Evolutionary conservation across 2,888 invertebrate genomes (phyloP), one percentile per base, ranked within the genome.

Genomic region (Euphydryas editha): DNA sequence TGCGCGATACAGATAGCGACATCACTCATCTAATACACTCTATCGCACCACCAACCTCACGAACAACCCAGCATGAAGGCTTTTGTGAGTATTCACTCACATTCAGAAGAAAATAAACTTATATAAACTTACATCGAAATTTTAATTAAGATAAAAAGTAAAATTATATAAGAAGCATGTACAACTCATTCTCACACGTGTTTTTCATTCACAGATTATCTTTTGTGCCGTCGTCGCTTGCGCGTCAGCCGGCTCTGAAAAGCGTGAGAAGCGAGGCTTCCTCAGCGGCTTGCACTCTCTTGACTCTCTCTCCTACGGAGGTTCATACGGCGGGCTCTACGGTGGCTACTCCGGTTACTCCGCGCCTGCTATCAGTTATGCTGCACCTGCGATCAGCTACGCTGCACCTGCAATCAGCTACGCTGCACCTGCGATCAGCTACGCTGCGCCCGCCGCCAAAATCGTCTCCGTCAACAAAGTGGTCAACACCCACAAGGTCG

Each of bases 401-500:
- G 47, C 18, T 0, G 47, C 17, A 46, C 46, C 44, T 18, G 46
- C 46, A 0, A 46, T 46, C 2, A 11, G 18, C 4, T 18, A 47
- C 47, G 20, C 47, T 2, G 18, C 20, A 20, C 47, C 55, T 71
- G 73, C 69, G 61, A 21, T 47, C 47, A 47, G 18, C 20, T 18
- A 47, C 69, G 11, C 72, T 72, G 13, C 73, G 2, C 51, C 51
- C 3, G 51, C 51, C n/a, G 77, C 30, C 68, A 77, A 1, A 71
- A 78, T 0, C 71, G 24, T 51, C 15, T 18, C 51, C 5, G 51
- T 51, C 51, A 51, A 51, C 51, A 51, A 51, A 51, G 51, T 51
- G 15, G 51, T 51, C 59, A 77, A 74, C 65, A 78, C 79, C 4
- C 73, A 72, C 18, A 75, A 74, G 54, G 76, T 78, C 36, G 75